These are phyloP conservation scores for Dastarcus helophoroides DNA, from an alignment of 2,888 invertebrate genomes.

Conservation along the genomic window DNA sequence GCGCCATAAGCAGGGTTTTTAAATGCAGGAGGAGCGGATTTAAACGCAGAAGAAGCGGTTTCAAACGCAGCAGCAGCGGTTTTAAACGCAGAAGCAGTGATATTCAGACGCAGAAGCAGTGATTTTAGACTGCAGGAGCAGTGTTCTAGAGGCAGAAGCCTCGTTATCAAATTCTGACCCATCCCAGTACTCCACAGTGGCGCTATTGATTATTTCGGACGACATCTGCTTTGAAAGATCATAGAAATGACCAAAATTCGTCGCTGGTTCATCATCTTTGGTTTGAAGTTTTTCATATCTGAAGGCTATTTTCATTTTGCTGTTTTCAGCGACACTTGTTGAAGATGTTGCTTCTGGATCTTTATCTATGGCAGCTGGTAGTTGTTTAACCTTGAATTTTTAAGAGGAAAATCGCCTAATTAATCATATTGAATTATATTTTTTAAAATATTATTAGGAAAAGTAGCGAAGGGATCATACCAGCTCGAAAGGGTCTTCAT, in stretches of 20 bases:
- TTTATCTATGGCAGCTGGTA: slow-evolving; percentile 47
- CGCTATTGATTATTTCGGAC: slow-evolving; percentile 42
- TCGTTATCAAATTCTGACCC: slow-evolving; percentile 21
- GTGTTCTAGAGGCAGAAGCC: no score
- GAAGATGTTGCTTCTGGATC: slow-evolving; percentile 26
- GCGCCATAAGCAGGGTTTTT: slow-evolving; percentile 39
- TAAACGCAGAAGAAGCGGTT: background rate
- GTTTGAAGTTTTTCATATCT: slow-evolving; percentile 68
- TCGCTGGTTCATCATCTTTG: slow-evolving; percentile 34
- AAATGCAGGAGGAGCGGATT: slow-evolving; percentile 24
- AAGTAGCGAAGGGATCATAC: no score
- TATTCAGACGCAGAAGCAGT: no score
- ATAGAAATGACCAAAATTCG: slow-evolving; percentile 65
- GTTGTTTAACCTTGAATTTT: slow-evolving; percentile 42
- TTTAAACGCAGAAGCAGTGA: no score
- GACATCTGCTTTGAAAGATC: slow-evolving; percentile 69
- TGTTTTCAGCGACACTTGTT: slow-evolving; percentile 25
- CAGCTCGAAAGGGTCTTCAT: slow-evolving; percentile 52
- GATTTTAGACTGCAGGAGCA: no score
- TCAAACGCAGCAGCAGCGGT: background rate
- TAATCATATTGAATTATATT: background rate
- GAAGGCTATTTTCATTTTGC: slow-evolving; percentile 82
- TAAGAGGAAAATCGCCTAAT: slow-evolving; percentile 1
- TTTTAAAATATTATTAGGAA: slow-evolving; percentile 27
- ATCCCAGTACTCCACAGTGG: slow-evolving; percentile 48